Evolutionary conservation across 2,888 invertebrate genomes (phyloP).

Genomic region (Nysson spinosus): DNA sequence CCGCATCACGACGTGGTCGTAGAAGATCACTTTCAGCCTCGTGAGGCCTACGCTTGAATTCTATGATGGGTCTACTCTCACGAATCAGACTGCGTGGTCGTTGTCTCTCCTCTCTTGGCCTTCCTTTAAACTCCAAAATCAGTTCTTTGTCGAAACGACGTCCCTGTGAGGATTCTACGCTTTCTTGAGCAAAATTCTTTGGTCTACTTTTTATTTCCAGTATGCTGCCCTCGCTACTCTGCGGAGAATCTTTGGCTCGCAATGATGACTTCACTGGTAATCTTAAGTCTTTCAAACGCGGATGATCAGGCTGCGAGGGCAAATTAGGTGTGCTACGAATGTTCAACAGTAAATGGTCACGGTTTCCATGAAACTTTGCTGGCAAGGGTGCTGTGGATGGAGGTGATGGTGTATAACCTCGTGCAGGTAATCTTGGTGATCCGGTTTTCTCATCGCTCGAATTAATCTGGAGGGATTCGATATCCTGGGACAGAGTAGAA

Average conservation of each 20-base stretch:
- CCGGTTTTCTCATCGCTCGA: conserved; percentile 72
- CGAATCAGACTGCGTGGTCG: conserved; percentile 73
- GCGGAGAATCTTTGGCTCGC: conserved; percentile 81
- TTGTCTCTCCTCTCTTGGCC: conserved; percentile 79
- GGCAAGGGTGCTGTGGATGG: conserved; percentile 91
- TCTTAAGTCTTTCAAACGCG: conserved; percentile 85
- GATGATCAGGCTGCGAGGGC: conserved; percentile 82
- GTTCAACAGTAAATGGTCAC: conserved; percentile 82
- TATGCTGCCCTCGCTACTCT: conserved; percentile 82
- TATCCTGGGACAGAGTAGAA: conserved; percentile 72
- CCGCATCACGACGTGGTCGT: conserved; percentile 76
- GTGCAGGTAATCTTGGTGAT: conserved; percentile 80
- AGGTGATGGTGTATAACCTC: conserved; percentile 89
- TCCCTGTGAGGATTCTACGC: conserved; percentile 79
- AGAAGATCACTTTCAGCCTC: conserved; percentile 67
- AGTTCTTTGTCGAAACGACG: conserved; percentile 81
- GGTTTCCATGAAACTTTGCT: conserved; percentile 84
- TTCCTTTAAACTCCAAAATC: conserved; percentile 83
- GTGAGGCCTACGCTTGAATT: conserved; percentile 84
- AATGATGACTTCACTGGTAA: conserved; percentile 86
- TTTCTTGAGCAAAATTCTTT: conserved; percentile 74
- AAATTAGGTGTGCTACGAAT: conserved; percentile 89
- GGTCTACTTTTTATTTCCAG: conserved; percentile 81
- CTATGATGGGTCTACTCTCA: conserved; percentile 82
- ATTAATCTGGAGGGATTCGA: conserved; percentile 75